Evolutionary conservation across 2,113 vertebrate genomes (phyloP).

Genomic region (Halcyon malimbica): DNA sequence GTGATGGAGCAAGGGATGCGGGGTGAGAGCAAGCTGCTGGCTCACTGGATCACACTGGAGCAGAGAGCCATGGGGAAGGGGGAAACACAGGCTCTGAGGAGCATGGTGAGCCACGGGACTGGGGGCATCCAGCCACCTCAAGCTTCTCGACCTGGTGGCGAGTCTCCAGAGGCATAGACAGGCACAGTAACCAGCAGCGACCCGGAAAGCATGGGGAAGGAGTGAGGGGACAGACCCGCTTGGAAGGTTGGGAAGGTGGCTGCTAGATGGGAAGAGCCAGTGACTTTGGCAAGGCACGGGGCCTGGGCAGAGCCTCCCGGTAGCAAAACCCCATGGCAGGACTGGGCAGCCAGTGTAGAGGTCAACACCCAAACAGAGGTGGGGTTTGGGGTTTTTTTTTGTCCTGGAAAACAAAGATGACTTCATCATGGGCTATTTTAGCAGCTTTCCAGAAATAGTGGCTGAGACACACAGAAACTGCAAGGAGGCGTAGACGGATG

Average conservation of each 20-base stretch:
- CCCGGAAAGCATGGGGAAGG: neutral
- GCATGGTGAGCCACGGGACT: rapidly evolving
- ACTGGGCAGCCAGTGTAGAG: neutral
- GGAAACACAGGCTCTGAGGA: neutral
- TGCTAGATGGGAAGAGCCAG: neutral
- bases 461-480: neutral
- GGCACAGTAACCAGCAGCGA: rapidly evolving
- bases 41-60: neutral
- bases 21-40: neutral
- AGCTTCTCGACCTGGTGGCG: rapidly evolving
- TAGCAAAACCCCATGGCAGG: neutral
- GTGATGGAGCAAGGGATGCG: rapidly evolving
- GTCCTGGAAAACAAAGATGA: neutral
- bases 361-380: neutral
- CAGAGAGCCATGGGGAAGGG: rapidly evolving
- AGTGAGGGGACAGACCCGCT: neutral
- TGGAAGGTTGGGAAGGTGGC: rapidly evolving
- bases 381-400: neutral
- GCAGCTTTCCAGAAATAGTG: constrained; percentile 25
- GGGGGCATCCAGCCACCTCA: neutral
- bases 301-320: neutral
- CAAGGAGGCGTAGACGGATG: neutral
- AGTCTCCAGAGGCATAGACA: neutral
- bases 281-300: neutral
- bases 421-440: constrained; percentile 22